Base-by-base conservation (phyloP, 2,113 vertebrate species). In the Peromyscus maniculatus region DNA sequence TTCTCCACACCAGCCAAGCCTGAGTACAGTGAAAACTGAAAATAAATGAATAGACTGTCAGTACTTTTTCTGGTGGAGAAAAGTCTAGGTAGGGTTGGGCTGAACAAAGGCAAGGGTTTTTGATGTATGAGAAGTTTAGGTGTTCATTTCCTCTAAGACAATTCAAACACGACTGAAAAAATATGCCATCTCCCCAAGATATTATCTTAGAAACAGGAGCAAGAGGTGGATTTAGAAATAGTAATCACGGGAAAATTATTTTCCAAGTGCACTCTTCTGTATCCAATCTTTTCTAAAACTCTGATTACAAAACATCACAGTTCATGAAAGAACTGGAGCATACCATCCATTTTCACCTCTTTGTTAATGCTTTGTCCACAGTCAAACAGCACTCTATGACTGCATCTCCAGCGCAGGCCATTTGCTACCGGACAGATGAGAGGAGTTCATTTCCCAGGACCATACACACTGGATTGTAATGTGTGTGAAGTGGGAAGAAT, bases 241-340 rank as follows among this genome's bases (percentile, higher is more conserved):
- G 15, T 33, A 71, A 66, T 59, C 43, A 69, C 52, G 91, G 77
- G 77, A 95, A 96, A 91, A 84, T 31, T 72, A 92, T 91, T 91
- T 97, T 52, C 24, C 39, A 17, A 49, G 21, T 31, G 31, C 2
- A 55, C 2, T 71, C 26, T 91, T 94, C 55, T 91, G 36, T 82
- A 24, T 72, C 36, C 55, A 57, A 8, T 17, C 39, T 96, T 91
- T 95, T 69, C 26, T 46, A 59, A 94, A 95, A 87, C 39, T 22
- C 71, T 91, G 33, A 75, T 72, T 67, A 57, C 0, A 83, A 91
- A 89, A 69, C 59, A 69, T 36, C 57, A 43, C 86, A 64, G 24
- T 43, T 84, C 59, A n/a, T 49, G n/a, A 2, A 75, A 88, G 46
- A 82, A 77, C 67, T 91, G 55, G 46, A 26, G 64, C 57, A 79